Base-by-base conservation (phyloP, 2,888 invertebrate species). In the Lymantria dispar region DNA sequence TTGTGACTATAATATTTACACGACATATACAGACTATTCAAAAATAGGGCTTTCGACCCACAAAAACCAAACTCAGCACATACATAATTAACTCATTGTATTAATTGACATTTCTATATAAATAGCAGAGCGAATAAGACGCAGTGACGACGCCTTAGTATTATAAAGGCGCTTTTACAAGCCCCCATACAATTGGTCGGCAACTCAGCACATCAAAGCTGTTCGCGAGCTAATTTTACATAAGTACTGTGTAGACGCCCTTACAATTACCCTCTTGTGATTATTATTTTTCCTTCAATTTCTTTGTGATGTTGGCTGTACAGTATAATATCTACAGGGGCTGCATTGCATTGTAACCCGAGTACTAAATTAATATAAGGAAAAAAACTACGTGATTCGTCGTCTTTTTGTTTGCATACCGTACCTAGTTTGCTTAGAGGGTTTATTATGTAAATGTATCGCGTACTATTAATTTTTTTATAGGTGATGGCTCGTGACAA, bases 181-280 rank as follows among this genome's bases (percentile, higher is more conserved):
- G 46, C 68, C 68, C 67, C 66, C 68, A 71, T 85, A 86, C 11
- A 87, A 88, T 87, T 85, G 85, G 81, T 71, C 81, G 85, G 85
- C 78, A 84, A 83, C 85, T 89, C 89, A 91, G 85, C 77, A 84
- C 83, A 85, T 89, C 89, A 91, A 91, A 90, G 88, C 72, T 61
- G 76, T 72, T 77, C 80, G 75, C 77, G 74, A 82, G 88, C 89
- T 89, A 91, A 91, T 91, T 89, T 89, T 83, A 86, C 82, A 84
- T 86, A 89, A 88, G 88, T 83, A 85, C 87, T 79, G 74, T 76
- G 76, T 78, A 79, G 74, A 83, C 83, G 83, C 85, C 85, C 87
- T 88, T 87, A 84, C 78, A 77, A 38, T 80, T 73, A 68, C 60
- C 48, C 75, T 73, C 78, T 70, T 70, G 72, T 72, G 73, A 81